Evolutionary conservation across 2,113 vertebrate species (phyloP).

Genomic region (Phasianus colchicus): DNA sequence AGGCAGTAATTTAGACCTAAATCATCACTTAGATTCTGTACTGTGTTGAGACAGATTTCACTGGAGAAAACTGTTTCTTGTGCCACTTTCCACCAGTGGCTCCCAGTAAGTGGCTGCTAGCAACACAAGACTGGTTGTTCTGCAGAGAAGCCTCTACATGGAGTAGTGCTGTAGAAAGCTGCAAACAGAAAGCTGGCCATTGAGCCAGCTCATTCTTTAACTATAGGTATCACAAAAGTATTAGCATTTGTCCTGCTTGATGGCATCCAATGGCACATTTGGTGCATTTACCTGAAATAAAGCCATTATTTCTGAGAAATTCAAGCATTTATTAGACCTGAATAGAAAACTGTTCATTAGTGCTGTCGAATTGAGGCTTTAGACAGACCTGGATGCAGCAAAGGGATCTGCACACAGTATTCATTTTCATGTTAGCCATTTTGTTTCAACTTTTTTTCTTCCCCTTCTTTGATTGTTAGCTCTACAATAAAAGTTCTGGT

Average conservation of each 20-base stretch:
- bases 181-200: not conserved
- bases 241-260: rapidly evolving
- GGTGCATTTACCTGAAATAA: not conserved
- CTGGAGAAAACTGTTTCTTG: not conserved
- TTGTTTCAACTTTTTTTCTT: not conserved
- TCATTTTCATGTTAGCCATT: not conserved
- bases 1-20: not conserved
- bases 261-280: not conserved
- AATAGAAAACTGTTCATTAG: not conserved
- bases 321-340: rapidly evolving
- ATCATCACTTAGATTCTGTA: not conserved
- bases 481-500: not conserved
- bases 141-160: rapidly evolving
- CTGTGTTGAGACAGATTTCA: not conserved
- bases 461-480: not conserved
- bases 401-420: rapidly evolving
- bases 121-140: rapidly evolving
- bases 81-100: not conserved
- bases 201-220: not conserved
- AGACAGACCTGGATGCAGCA: not conserved
- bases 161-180: not conserved
- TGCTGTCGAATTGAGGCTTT: not conserved
- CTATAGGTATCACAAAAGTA: not conserved
- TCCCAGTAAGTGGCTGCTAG: rapidly evolving
- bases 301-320: not conserved